Base-by-base conservation (phyloP, 2,113 vertebrate genomes). In the Peromyscus polionotus region DNA sequence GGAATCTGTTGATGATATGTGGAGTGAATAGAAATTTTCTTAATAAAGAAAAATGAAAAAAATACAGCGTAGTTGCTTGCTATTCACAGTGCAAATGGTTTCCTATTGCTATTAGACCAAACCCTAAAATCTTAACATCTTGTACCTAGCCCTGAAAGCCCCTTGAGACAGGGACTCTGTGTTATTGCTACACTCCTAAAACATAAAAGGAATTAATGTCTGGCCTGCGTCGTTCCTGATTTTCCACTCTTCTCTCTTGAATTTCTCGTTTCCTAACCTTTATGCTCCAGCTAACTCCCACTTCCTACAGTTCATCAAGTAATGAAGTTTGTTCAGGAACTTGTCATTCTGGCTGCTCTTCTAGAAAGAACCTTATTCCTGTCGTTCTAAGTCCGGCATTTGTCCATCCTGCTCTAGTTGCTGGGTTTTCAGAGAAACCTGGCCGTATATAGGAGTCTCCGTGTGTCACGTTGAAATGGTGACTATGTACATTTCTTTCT, bases 261-360 rank as follows among this genome's bases (percentile, higher is more conserved):
- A 7, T 59, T 59, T 88, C 9, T 79, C 10, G 48, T 14, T 33
- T 39, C 28, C 39, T 61, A 28, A 7, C 24, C 31, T 63, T 88
- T 81, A 51, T 39, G 22, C 2, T 36, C 28, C 48, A 51, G 20
- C 7, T 84, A 36, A 14, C 54, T 67, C 84, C 63, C 13, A 26
- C 42, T 94, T 68, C n/a, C 57, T 91, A 92, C 33, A 59, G 70
- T 95, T 89, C 42, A 90, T 88, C 31, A 86, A 59, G 75, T 28
- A 91, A 51, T 36, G 33, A 80, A 80, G 84, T 10, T 33, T 16
- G 31, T 48, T 76, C 14, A 54, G 10, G 7, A 31, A 16, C 3
- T n/a, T 94, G 39, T 79, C 42, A 96, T 76, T 45, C 33, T 54
- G 12, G 33, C 26, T 67, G 14, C 36, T 93, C 33, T 87, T 85